Evolutionary conservation across 2,797 vertebrate genomes (phyloP), one percentile per base, ranked within the genome.

Genomic region (Enteromius paludinosus): DNA sequence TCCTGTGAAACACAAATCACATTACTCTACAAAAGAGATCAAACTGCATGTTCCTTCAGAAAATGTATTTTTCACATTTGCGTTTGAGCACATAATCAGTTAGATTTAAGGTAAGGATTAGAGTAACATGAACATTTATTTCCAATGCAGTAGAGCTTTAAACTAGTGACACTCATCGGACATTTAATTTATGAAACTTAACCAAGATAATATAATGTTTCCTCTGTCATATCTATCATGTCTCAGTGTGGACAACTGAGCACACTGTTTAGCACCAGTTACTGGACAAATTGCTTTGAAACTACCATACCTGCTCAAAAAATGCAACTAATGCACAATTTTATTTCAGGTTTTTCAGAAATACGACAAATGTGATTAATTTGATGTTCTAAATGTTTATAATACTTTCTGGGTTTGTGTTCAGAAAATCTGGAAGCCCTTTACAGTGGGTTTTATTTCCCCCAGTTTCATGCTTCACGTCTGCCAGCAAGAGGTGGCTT

Each of bases 401-500:
- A 62, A 73, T 52, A 64, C n/a, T 64, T 45, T 35, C 69, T 80
- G 4, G 41, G 25, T 47, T 49, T 65, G 43, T 52, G 23, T 62
- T 76, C 12, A 41, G 52, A 74, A 74, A 74, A 25, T 59, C 49
- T 43, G 56, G 38, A 61, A 45, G 28, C 68, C 25, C 69, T 52
- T 73, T 52, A 81, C 15, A 82, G 30, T 52, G 70, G 33, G 15
- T 41, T 35, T 49, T n/a, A 54, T 54, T 25, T 8, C 47, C 28
- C 47, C 20, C 10, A 11, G 77, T 78, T 81, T 65, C 10, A 73
- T 56, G 35, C 71, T 33, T 76, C 12, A 17, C 45, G 70, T 25
- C 23, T 52, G 28, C 72, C 64, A 76, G 41, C 30, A 74, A 80
- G 61, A 54, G 70, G 71, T 66, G 45, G 47, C 61, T 59, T 77